These are phyloP conservation scores for Hydrozoanthus gracilis DNA, from an alignment of 92 coral and sea anemone genomes.

Conservation along the genomic window DNA sequence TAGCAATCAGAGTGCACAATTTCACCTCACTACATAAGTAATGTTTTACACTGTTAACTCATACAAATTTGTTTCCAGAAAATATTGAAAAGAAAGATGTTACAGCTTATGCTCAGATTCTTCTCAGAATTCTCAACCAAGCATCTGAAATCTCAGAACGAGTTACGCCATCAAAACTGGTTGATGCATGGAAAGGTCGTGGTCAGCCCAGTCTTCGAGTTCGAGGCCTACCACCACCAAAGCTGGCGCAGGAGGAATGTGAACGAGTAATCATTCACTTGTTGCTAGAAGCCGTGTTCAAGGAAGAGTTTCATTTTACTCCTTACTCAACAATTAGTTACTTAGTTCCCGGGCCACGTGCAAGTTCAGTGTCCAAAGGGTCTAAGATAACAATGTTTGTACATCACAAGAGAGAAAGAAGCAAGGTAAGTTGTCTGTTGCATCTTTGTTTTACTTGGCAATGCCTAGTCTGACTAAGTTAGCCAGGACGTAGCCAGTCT, in stretches of 20 bases:
- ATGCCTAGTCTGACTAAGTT: not conserved
- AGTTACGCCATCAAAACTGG: conserved; percentile 86
- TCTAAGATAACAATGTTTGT: conserved; percentile 61
- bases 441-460: too few relatives aligned
- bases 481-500: not conserved
- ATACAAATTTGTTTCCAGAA: conserved; percentile 12
- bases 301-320: conserved; percentile 95
- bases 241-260: conserved; percentile 76
- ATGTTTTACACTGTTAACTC: not conserved
- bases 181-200: conserved; percentile 93
- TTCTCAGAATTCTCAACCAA: conserved; percentile 79
- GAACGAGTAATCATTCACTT: conserved; percentile 84
- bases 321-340: conserved; percentile 94
- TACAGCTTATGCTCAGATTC: conserved; percentile 67
- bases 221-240: conserved; percentile 68
- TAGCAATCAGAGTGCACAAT: too few relatives aligned
- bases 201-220: conserved; percentile 84
- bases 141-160: conserved; percentile 81
- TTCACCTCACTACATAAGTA: not conserved
- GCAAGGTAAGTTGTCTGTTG: conserved; percentile 39
- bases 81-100: conserved; percentile 55
- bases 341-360: conserved; percentile 87
- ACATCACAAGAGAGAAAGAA: conserved; percentile 11
- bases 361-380: conserved; percentile 61
- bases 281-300: conserved; percentile 81